Evolutionary conservation across 2,113 vertebrate species (phyloP).

Genomic region (Myxocyprinus asiaticus): DNA sequence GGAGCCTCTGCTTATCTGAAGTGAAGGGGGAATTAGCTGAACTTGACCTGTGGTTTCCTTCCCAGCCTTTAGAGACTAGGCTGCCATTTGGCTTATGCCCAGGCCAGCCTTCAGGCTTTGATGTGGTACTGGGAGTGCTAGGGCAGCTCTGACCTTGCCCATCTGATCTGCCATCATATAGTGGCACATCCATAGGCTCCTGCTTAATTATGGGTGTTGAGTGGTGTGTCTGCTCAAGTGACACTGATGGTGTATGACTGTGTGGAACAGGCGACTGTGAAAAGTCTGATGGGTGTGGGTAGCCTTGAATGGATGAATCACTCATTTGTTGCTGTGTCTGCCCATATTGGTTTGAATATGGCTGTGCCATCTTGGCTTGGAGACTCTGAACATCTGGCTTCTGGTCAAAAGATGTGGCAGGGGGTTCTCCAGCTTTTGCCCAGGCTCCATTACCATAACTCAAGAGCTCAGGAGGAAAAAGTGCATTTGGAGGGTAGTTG

Average conservation of each 20-base stretch:
- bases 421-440: constrained; percentile 62
- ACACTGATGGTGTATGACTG: constrained; percentile 72
- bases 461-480: constrained; percentile 87
- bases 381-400: constrained; percentile 84
- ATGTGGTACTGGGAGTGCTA: constrained; percentile 59
- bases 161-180: constrained; percentile 68
- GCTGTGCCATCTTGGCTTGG: constrained; percentile 80
- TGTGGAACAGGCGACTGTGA: constrained; percentile 61
- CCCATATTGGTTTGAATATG: constrained; percentile 76
- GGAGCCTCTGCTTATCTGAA: constrained; percentile 70
- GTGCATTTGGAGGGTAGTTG: constrained; percentile 82
- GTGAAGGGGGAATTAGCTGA: constrained; percentile 68
- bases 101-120: constrained; percentile 71
- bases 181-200: constrained; percentile 83
- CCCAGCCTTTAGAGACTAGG: constrained; percentile 67
- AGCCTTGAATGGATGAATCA: constrained; percentile 59
- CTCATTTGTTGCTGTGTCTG: constrained; percentile 68
- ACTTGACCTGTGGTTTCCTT: constrained; percentile 62
- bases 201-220: constrained; percentile 85
- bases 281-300: constrained; percentile 68
- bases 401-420: constrained; percentile 75
- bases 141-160: constrained; percentile 54
- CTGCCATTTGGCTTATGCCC: constrained; percentile 78
- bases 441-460: constrained; percentile 79
- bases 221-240: constrained; percentile 54